Evolutionary conservation across 1,140 invertebrate genomes (phyloP), one percentile per base, ranked within the genome.

Genomic region (Maniola jurtina): DNA sequence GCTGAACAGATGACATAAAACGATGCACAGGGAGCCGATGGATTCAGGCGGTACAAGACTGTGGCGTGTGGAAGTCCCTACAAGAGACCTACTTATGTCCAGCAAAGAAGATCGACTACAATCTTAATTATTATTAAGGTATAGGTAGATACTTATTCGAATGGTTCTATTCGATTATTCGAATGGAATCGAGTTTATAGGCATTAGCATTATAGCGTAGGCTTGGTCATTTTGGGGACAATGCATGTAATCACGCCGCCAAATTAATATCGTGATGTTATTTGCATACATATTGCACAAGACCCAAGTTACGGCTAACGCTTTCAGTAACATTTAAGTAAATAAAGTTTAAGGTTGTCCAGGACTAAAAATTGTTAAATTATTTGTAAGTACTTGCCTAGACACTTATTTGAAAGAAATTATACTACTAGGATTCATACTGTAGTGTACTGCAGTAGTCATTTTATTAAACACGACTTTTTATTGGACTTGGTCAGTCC

Each of bases 271-370:
- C 36, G 36, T 64, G 40, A 10, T 63, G 42, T n/a, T 61, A 70
- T 70, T 70, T 66, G 68, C 68, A 66, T 68, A 68, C 45, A 63
- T 57, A 66, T 66, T 70, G 68, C 60, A 63, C 48, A 66, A 59
- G 60, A 9, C 59, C 45, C 60, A 25, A 35, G 54, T 52, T 61
- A 67, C 14, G 55, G 58, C 15, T 11, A 50, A 70, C 47, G 62
- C 62, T 61, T 61, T 55, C 11, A 57, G 59, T 65, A 50, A 61
- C 58, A 61, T 70, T 65, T 57, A 55, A 63, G 61, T 54, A 56
- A 63, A 64, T 54, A 56, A 38, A 54, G 52, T 64, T 66, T 60
- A 66, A 66, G 64, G 64, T 60, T 42, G 54, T 47, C 15, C 50
- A 54, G 52, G 52, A 35, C 52, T 55, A 35, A 10, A 55, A 45